Percentiles rank a stretch among this genome's conserved stretches.
Conservation (phyloP, 2,113 vertebrate species). For the Psilopogon haemacephalus region DNA sequence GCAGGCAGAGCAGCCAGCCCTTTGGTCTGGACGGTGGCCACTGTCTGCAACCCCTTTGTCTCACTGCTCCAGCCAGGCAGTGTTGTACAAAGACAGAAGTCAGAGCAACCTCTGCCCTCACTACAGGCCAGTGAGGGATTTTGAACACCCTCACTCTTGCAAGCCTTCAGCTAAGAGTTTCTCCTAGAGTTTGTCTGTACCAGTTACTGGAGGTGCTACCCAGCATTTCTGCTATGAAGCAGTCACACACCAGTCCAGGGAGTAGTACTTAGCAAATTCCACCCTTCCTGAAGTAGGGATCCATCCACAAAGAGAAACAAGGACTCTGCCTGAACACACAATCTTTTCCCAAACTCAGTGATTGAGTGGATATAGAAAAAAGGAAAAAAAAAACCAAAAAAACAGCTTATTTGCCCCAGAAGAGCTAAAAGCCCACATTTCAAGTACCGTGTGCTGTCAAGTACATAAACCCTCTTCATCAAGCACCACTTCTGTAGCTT, state of each 20-base stretch:
- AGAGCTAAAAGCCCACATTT: neutral
- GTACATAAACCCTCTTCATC: neutral
- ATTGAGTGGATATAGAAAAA: rapidly evolving
- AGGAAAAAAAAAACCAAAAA: neutral
- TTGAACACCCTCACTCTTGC: neutral
- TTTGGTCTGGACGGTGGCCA: neutral
- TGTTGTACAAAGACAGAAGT: neutral
- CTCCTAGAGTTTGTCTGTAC: too few relatives aligned
- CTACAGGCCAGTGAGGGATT: rapidly evolving
- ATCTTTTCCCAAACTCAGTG: neutral
- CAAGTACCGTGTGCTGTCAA: neutral
- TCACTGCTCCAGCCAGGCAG: neutral
- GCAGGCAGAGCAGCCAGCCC: neutral
- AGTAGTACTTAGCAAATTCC: neutral
- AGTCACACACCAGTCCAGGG: too few relatives aligned
- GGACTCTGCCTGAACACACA: too few relatives aligned
- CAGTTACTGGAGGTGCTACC: rapidly evolving
- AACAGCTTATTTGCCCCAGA: neutral
- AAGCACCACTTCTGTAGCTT: neutral
- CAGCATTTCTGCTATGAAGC: neutral
- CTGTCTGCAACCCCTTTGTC: neutral
- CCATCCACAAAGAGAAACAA: neutral
- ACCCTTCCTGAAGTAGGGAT: rapidly evolving
- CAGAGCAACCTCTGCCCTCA: neutral
- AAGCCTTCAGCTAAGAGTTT: neutral